A percentile compares a stretch with the other conserved stretches of the same genome.
Evolutionary conservation across 2,888 invertebrate species (phyloP).

Genomic region (Hirtodrosophila duncani): DNA sequence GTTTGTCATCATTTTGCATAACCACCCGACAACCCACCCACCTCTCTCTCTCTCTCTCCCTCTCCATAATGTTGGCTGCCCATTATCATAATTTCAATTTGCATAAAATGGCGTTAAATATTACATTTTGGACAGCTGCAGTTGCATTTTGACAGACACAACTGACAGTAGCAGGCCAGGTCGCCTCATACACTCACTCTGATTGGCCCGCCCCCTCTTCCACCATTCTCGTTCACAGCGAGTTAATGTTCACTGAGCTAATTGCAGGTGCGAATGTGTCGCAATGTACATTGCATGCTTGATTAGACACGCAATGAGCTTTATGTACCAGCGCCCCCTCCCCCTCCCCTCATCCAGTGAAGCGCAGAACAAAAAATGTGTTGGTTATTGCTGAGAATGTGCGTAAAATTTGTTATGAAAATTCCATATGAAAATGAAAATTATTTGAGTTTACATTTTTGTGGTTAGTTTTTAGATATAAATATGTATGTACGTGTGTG

Average conservation of each 20-base stretch:
- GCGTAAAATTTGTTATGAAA: slow-evolving; percentile 17
- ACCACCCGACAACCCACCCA: too few relatives aligned
- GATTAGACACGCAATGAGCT: slow-evolving; percentile 36
- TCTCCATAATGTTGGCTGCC: slow-evolving; percentile 32
- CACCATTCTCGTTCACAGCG: neutral
- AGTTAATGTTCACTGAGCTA: slow-evolving; percentile 37
- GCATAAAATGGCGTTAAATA: slow-evolving; percentile 69
- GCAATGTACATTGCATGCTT: slow-evolving; percentile 42
- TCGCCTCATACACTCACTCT: neutral
- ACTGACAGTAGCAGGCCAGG: slow-evolving; percentile 1
- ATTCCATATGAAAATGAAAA: slow-evolving; percentile 25
- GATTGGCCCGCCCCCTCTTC: neutral
- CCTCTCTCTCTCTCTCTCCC: neutral
- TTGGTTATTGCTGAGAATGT: slow-evolving; percentile 19
- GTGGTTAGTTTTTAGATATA: slow-evolving; percentile 36
- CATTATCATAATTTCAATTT: slow-evolving; percentile 73
- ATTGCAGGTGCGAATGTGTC: slow-evolving; percentile 64
- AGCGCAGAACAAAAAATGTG: slow-evolving; percentile 49
- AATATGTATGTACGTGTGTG: neutral
- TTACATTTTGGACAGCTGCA: slow-evolving; percentile 54
- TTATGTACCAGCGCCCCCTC: neutral
- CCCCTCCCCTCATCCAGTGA: too few relatives aligned
- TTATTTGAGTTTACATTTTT: slow-evolving; percentile 46
- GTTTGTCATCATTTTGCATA: slow-evolving; percentile 42
- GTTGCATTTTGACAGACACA: slow-evolving; percentile 32